phyloP scores from a whole-genome alignment of 2,888 invertebrate genomes.

The Tenodera sinensis region DNA sequence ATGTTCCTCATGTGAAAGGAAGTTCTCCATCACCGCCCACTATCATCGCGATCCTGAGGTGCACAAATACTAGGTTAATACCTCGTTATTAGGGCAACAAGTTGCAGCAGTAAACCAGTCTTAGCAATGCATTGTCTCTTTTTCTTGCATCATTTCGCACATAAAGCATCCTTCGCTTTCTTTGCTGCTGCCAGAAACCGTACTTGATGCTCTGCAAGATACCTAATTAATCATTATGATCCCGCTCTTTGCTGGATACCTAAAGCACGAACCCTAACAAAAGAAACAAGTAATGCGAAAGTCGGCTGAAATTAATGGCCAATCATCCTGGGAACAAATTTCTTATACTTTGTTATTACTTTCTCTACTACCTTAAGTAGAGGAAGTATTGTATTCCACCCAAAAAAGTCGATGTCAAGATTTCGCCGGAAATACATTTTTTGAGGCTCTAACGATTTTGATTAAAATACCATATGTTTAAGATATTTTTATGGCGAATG shows the following conservation, averaged over 20 bases:
- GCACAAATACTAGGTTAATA: background rate
- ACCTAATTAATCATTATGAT: background rate
- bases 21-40: background rate
- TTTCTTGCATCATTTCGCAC: background rate
- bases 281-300: background rate
- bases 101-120: background rate
- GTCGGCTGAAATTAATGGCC: background rate
- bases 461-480: too few species aligned
- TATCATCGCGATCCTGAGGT: background rate
- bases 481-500: too few species aligned
- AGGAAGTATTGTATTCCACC: too few species aligned
- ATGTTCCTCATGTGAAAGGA: background rate
- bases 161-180: background rate
- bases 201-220: background rate
- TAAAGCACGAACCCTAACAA: background rate
- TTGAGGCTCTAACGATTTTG: too few species aligned
- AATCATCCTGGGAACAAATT: background rate
- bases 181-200: background rate
- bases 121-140: background rate
- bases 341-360: background rate
- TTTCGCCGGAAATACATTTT: too few species aligned
- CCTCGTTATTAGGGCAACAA: background rate
- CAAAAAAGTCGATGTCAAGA: too few species aligned
- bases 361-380: too few species aligned
- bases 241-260: background rate